These are phyloP conservation scores for Enteromius thamalakanensis DNA, from an alignment of 2,797 vertebrate genomes.

Conservation along the genomic window DNA sequence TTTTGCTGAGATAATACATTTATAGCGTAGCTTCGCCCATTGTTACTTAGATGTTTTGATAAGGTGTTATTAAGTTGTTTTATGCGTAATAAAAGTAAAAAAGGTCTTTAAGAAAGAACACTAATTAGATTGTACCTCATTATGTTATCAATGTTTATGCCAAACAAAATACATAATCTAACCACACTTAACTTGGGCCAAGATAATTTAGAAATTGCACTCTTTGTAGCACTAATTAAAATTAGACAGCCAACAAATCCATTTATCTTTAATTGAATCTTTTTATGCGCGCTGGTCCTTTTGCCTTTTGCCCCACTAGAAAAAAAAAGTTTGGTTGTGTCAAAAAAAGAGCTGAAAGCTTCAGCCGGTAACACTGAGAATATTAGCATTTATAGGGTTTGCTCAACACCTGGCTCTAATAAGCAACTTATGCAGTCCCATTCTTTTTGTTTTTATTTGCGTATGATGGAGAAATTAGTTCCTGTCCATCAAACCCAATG, in stretches of 20 bases:
- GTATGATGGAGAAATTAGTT: constrained; percentile 81
- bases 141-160: constrained; percentile 34
- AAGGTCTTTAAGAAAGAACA: not conserved
- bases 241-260: constrained; percentile 30
- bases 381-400: constrained; percentile 79
- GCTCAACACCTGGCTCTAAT: constrained; percentile 74
- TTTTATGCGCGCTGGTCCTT: constrained; percentile 30
- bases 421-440: constrained; percentile 65
- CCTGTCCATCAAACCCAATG: constrained; percentile 83
- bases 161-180: constrained; percentile 39
- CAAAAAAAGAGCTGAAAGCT: not conserved
- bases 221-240: constrained; percentile 42
- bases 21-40: not conserved
- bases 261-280: constrained; percentile 48
- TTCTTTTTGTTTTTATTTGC: constrained; percentile 74
- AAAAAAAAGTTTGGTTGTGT: constrained; percentile 7
- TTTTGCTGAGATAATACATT: not conserved
- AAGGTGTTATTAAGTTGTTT: not conserved
- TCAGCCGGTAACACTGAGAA: constrained; percentile 25
- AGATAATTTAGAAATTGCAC: constrained; percentile 25
- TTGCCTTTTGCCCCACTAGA: constrained; percentile 18
- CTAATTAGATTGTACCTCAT: constrained; percentile 31
- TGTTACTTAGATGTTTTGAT: constrained; percentile 17
- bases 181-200: not conserved
- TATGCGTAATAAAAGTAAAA: constrained; percentile 23